Base-by-base conservation (phyloP, 2,113 vertebrate species). In the Naja naja region DNA sequence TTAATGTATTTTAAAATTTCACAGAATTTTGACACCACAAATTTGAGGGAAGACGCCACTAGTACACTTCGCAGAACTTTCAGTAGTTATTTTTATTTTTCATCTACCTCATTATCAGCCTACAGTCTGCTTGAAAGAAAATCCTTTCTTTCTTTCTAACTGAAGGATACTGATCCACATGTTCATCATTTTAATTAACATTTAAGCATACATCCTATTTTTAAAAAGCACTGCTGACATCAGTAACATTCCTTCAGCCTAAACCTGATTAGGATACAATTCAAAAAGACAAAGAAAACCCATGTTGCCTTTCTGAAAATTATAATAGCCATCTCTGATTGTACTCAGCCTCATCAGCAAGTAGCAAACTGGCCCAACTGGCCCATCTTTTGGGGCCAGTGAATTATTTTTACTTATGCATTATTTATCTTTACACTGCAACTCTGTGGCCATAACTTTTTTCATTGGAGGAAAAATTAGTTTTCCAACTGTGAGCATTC, bases 121-220 rank as follows among this genome's bases (percentile, higher is more conserved):
- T 5, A 87, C 9, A 27, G n/a, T 88, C 8, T 2, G 6, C 18
- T n/a, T 53, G 10, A 88, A 60, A 8, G 7, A 23, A 10, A 25
- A 0, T 0, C 5, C 74, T 56, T 22, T 0, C 2, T 3, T 1
- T 43, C 20, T 2, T 81, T 81, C 69, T 81, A 81, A 39, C 14
- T 81, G 69, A 20, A 81, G 16, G 34, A 81, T 81, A 81, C 16
- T 39, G 69, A 6, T 20, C 14, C 69, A 39, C 16, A 20, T 20
- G n/a, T 81, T 81, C 69, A 81, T 81, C n/a, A 39, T 74, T 81
- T 39, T 81, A 34, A 39, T 81, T 43, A 43, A 81, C 18, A 43
- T 39, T 43, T 74, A 90, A 52, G 9, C 45, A 69, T 34, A 11
- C 45, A 53, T 43, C 6, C 34, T 74, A 23, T 49, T 64, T 60